A percentile compares a stretch with the other conserved stretches of the same genome.
These are phyloP conservation scores for Drosophila melanogaster DNA, from an alignment of 1,140 invertebrate genomes.

Conservation along the genomic window Release_6_plus_ISO1_MT NT_033777.3:12305501-12306000, in stretches of 20 bases:
- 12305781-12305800: neutral
- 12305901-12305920: constrained; percentile 79
- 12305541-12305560: constrained; percentile 18
- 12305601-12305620: constrained; percentile 82
- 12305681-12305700: constrained; percentile 75
- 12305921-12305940: constrained; percentile 60
- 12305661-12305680: constrained; percentile 83
- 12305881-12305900: constrained; percentile 68
- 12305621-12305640: constrained; percentile 81
- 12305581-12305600: constrained; percentile 57
- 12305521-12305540: constrained; percentile 20
- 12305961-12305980: constrained; percentile 10
- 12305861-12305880: constrained; percentile 59
- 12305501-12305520: constrained; percentile 50
- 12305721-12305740: constrained; percentile 63
- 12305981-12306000: constrained; percentile 62
- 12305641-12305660: constrained; percentile 82
- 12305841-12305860: constrained; percentile 80
- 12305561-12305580: constrained; percentile 9
- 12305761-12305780: neutral
- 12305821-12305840: constrained; percentile 44
- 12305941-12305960: constrained; percentile 38
- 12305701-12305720: constrained; percentile 68
- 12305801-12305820: constrained; percentile 22
- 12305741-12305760: neutral